Evolutionary conservation across 1,140 invertebrate genomes (phyloP).

Genomic region (Delia radicum): DNA sequence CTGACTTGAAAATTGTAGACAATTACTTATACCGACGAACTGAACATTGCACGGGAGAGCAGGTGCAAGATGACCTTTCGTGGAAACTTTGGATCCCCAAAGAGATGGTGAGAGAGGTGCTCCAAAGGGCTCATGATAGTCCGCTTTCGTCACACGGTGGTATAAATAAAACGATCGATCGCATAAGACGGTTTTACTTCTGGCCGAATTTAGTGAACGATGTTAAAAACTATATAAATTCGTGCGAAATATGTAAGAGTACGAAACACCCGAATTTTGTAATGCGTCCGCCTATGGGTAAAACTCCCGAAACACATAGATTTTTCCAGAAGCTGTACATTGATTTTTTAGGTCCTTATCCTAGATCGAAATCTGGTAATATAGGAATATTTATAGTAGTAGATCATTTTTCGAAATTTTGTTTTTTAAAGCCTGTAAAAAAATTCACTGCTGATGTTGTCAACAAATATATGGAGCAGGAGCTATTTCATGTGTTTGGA

Average conservation of each 20-base stretch:
- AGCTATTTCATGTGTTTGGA: not conserved
- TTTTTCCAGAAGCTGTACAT: slow-evolving; percentile 4
- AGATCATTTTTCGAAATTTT: slow-evolving; percentile 13
- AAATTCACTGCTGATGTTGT: not conserved
- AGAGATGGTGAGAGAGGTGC: not conserved
- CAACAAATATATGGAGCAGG: not conserved
- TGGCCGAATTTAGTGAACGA: not conserved
- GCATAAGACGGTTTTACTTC: slow-evolving; percentile 8
- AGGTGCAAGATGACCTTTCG: not conserved
- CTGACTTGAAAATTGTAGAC: slow-evolving; percentile 2
- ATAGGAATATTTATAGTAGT: slow-evolving; percentile 3
- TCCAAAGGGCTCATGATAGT: slow-evolving; percentile 14
- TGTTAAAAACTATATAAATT: not conserved
- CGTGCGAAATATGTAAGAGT: not conserved
- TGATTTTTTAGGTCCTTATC: slow-evolving; percentile 13
- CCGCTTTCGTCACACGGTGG: not conserved
- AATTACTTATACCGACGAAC: not conserved
- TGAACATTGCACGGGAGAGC: not conserved
- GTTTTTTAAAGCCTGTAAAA: slow-evolving; percentile 4
- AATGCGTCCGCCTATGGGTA: not conserved
- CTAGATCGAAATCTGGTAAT: not conserved
- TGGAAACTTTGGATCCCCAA: slow-evolving; percentile 3
- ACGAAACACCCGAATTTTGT: not conserved
- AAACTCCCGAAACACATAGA: not conserved
- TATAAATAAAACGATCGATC: slow-evolving; percentile 3